phyloP scores from a whole-genome alignment of 1,140 invertebrate species.

The Drosophila nikananu region DNA sequence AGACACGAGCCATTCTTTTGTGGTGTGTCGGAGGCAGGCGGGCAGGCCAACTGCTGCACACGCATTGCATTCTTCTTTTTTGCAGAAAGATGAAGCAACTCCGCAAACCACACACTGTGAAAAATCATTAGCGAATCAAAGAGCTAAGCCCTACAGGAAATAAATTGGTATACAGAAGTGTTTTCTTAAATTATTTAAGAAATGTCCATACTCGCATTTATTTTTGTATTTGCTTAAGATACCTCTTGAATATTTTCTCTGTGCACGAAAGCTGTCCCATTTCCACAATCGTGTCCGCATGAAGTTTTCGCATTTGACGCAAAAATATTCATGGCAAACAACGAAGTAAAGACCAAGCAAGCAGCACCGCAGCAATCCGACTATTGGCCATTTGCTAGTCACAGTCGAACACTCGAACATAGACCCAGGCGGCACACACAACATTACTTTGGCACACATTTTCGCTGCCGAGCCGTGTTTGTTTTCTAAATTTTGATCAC shows the following conservation, averaged over 20 bases:
- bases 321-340: constrained; percentile 76
- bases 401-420: constrained; percentile 11
- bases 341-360: constrained; percentile 10
- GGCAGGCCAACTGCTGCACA: constrained; percentile 43
- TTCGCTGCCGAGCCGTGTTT: constrained; percentile 51
- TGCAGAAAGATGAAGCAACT: constrained; percentile 24
- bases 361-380: constrained; percentile 24
- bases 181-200: background rate
- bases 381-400: constrained; percentile 72
- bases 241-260: background rate
- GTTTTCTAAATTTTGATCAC: constrained; percentile 74
- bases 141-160: background rate
- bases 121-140: background rate
- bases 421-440: constrained; percentile 3
- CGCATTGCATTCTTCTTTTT: constrained; percentile 52
- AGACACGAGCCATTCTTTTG: constrained; percentile 57
- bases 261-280: constrained; percentile 21
- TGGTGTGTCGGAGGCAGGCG: constrained; percentile 63
- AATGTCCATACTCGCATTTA: background rate
- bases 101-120: background rate
- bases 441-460: constrained; percentile 51
- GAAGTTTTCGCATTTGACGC: constrained; percentile 70
- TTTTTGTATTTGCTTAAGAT: background rate
- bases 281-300: constrained; percentile 21
- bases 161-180: background rate